Evolutionary conservation across 1,140 invertebrate species (phyloP).

Genomic region (Drosophila virilis): DNA sequence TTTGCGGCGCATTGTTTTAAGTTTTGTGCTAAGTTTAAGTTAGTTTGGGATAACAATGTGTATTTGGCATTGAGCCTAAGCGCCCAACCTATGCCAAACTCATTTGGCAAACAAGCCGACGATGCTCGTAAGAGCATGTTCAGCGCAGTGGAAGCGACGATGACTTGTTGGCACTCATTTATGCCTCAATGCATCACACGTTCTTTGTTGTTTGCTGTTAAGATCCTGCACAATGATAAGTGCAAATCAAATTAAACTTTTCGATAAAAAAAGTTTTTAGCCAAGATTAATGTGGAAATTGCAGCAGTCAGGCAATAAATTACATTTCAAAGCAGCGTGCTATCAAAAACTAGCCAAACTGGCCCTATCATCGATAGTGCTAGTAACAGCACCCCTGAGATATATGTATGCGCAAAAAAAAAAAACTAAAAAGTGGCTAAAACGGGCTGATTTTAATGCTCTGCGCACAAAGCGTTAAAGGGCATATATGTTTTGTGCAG

Average conservation of each 20-base stretch:
- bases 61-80: constrained; percentile 22
- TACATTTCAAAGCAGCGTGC: background rate
- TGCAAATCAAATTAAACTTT: constrained; percentile 30
- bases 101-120: constrained; percentile 34
- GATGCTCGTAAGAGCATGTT: constrained; percentile 18
- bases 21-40: constrained; percentile 9
- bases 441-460: background rate
- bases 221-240: constrained; percentile 6
- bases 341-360: constrained; percentile 12
- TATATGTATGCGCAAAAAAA: constrained; percentile 9
- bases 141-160: constrained; percentile 18
- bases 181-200: constrained; percentile 3
- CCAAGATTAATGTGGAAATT: background rate
- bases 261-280: background rate
- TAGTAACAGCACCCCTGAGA: constrained; percentile 22
- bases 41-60: constrained; percentile 1
- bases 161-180: constrained; percentile 19
- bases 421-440: constrained; percentile 2
- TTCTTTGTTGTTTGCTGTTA: background rate
- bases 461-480: background rate
- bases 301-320: constrained; percentile 4
- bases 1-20: constrained; percentile 15
- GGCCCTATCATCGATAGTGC: constrained; percentile 25
- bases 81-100: constrained; percentile 30
- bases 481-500: background rate